phyloP scores from a whole-genome alignment of 2,797 vertebrate species.

The Fringilla coelebs region DNA sequence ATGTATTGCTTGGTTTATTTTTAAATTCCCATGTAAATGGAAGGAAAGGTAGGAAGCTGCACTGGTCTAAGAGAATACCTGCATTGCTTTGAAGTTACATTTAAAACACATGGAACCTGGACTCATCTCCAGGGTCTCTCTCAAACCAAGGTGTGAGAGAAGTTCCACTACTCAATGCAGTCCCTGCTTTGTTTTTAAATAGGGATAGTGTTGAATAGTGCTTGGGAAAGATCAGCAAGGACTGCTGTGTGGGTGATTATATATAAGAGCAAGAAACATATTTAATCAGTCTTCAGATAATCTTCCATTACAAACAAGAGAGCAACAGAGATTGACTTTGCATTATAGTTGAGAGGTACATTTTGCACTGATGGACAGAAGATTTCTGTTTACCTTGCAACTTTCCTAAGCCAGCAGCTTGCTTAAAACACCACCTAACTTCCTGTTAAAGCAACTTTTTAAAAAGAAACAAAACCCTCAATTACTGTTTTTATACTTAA shows the following conservation, averaged over 20 bases:
- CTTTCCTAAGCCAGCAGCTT: neutral
- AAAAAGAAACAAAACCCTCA: neutral
- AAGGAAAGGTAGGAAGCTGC: neutral
- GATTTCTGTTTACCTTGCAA: neutral
- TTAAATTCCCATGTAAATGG: neutral
- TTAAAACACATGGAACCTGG: neutral
- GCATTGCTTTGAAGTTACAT: neutral
- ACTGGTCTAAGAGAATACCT: neutral
- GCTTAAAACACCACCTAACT: neutral
- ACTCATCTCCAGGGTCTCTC: neutral
- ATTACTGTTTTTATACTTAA: neutral
- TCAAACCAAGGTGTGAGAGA: neutral
- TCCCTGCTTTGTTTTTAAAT: neutral
- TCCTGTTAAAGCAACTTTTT: neutral
- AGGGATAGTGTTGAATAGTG: neutral
- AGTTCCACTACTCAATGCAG: neutral
- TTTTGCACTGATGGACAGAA: conserved; percentile 1
- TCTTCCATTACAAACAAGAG: neutral
- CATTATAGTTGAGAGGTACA: conserved; percentile 13
- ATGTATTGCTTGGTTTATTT: conserved; percentile 4
- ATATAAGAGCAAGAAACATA: neutral
- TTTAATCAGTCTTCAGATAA: neutral
- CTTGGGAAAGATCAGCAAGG: neutral
- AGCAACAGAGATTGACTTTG: neutral
- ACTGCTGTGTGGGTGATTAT: neutral